Evolutionary conservation across 2,888 invertebrate species (phyloP).

Genomic region (Hypselothyrea guttata): DNA sequence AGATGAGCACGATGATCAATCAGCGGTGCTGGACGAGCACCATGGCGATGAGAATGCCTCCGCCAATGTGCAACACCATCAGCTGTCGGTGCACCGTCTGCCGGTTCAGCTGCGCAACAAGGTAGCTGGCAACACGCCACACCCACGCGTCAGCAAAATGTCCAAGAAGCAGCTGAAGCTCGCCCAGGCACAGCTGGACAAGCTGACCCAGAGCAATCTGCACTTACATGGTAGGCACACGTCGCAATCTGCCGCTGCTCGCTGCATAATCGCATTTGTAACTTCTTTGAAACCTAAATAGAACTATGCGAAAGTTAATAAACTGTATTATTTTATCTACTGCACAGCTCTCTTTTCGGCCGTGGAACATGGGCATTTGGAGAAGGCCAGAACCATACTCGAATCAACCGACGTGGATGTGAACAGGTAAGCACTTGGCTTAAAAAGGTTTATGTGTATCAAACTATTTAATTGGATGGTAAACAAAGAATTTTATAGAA

Average conservation of each 20-base stretch:
- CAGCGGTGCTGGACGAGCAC: constrained; percentile 11
- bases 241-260: constrained; percentile 10
- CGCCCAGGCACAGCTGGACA: constrained; percentile 88
- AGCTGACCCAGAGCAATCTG: constrained; percentile 90
- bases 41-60: constrained; percentile 62
- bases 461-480: no score
- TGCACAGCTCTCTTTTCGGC: constrained; percentile 95
- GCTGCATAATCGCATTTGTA: not conserved
- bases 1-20: constrained; percentile 38
- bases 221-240: constrained; percentile 90
- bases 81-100: constrained; percentile 70
- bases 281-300: not conserved
- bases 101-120: constrained; percentile 63
- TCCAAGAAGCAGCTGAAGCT: constrained; percentile 87
- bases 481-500: no score
- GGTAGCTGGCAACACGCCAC: constrained; percentile 73
- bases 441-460: no score
- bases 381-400: constrained; percentile 94
- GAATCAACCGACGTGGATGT: constrained; percentile 96
- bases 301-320: not conserved
- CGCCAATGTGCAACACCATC: constrained; percentile 57
- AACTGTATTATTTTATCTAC: not conserved
- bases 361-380: constrained; percentile 96
- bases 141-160: constrained; percentile 82
- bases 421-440: constrained; percentile 91